A percentile compares a stretch with the other conserved stretches of the same genome.
Conservation (phyloP, 2,888 invertebrate species). For the Leptinotarsa peninsularis region DNA sequence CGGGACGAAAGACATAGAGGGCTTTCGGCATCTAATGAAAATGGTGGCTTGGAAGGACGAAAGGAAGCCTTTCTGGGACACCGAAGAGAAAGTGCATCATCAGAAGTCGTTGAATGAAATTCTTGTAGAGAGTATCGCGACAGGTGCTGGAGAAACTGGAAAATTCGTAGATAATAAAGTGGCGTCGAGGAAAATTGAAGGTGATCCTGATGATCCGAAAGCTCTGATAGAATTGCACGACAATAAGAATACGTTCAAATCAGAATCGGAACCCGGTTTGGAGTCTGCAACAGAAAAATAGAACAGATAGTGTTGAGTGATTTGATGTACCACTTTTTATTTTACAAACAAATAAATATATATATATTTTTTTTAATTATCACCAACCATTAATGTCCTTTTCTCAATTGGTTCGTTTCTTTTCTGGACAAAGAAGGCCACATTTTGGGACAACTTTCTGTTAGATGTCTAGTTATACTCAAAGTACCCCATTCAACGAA, state of each 20-base stretch:
- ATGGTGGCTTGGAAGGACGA: conserved; percentile 59
- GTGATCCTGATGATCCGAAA: conserved; percentile 1
- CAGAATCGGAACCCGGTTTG: conserved; percentile 6
- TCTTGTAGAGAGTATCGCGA: neutral
- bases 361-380: no score
- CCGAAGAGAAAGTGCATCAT: conserved; percentile 14
- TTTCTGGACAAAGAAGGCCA: no score
- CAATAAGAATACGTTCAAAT: conserved; percentile 18
- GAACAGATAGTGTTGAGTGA: no score
- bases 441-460: no score
- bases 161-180: neutral
- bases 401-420: no score
- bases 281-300: no score
- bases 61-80: conserved; percentile 52
- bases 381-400: no score
- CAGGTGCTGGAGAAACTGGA: neutral
- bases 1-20: conserved; percentile 32
- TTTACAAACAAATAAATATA: no score
- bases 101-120: conserved; percentile 7
- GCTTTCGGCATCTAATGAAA: conserved; percentile 48
- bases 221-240: conserved; percentile 21
- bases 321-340: no score
- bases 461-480: no score
- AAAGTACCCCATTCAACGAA: no score
- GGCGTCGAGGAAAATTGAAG: neutral